Evolutionary conservation across 1,140 invertebrate species (phyloP).

Genomic region (Drosophila ercepeae): DNA sequence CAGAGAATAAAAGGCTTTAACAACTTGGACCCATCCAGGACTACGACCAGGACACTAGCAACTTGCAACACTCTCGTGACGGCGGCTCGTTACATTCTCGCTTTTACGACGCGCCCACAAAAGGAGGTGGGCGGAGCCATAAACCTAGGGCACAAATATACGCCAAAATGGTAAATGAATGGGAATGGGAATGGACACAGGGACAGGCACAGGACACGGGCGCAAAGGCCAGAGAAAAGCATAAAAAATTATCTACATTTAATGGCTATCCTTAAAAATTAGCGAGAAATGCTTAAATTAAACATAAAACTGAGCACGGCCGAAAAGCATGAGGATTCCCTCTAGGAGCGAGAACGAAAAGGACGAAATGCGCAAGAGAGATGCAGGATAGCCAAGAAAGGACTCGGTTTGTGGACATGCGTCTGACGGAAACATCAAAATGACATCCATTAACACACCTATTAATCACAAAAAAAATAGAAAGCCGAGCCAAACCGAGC

Average conservation of each 20-base stretch:
- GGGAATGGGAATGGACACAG: no score
- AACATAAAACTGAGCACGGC: slow-evolving; percentile 65
- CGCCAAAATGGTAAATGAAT: slow-evolving; percentile 43
- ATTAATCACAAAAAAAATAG: slow-evolving; percentile 79
- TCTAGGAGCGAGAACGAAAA: slow-evolving; percentile 23
- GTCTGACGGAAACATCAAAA: slow-evolving; percentile 82
- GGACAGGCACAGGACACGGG: no score
- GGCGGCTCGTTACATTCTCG: slow-evolving; percentile 71
- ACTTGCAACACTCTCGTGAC: slow-evolving; percentile 50
- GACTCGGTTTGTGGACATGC: slow-evolving; percentile 48
- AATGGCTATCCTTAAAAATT: slow-evolving; percentile 81
- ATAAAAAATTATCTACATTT: slow-evolving; percentile 82
- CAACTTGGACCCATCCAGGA: slow-evolving; percentile 28
- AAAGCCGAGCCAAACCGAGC: slow-evolving; percentile 55
- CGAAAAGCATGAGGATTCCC: slow-evolving; percentile 3
- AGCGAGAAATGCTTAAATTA: slow-evolving; percentile 82
- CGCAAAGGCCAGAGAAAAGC: slow-evolving; percentile 30
- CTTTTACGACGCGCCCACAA: slow-evolving; percentile 70
- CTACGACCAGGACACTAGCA: no score
- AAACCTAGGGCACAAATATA: slow-evolving; percentile 44
- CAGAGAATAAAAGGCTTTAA: slow-evolving; percentile 72
- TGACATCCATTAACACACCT: slow-evolving; percentile 84
- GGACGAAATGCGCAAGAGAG: not conserved
- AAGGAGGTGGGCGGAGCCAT: slow-evolving; percentile 31
- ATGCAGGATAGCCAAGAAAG: not conserved